Evolutionary conservation across 2,113 vertebrate species (phyloP).

Genomic region (Pagrus major): DNA sequence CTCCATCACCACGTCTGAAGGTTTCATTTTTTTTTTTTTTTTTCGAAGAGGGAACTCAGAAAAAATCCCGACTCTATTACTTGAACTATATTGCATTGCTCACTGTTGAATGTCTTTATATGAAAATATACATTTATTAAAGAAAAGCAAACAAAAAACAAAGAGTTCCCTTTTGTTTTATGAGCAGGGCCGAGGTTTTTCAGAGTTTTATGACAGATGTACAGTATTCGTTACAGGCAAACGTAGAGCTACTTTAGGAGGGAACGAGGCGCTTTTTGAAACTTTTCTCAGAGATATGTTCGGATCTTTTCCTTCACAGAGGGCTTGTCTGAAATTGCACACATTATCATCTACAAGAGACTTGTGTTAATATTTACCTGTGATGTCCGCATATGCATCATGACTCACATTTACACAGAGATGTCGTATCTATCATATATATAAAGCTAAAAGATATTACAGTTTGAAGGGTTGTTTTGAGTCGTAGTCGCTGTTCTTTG

Average conservation of each 20-base stretch:
- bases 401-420: slow-evolving; percentile 39
- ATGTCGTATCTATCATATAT: slow-evolving; percentile 50
- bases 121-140: slow-evolving; percentile 76
- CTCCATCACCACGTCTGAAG: slow-evolving; percentile 48
- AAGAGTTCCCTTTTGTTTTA: slow-evolving; percentile 70
- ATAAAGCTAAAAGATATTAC: slow-evolving; percentile 37
- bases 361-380: slow-evolving; percentile 31
- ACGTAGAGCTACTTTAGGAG: slow-evolving; percentile 58
- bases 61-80: slow-evolving; percentile 76
- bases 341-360: slow-evolving; percentile 56
- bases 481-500: slow-evolving; percentile 20
- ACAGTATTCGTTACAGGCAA: slow-evolving; percentile 60
- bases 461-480: slow-evolving; percentile 34
- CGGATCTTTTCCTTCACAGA: slow-evolving; percentile 42
- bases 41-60: slow-evolving; percentile 59
- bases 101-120: slow-evolving; percentile 87
- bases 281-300: slow-evolving; percentile 63
- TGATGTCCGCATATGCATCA: slow-evolving; percentile 40
- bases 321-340: slow-evolving; percentile 77
- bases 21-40: slow-evolving; percentile 18
- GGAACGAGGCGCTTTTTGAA: slow-evolving; percentile 41
- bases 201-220: slow-evolving; percentile 72
- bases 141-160: slow-evolving; percentile 48
- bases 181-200: slow-evolving; percentile 53
- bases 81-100: slow-evolving; percentile 84